Percentiles rank a stretch among this genome's conserved stretches.
phyloP scores from a whole-genome alignment of 2,888 invertebrate genomes.

The Alloplasta piceator region DNA sequence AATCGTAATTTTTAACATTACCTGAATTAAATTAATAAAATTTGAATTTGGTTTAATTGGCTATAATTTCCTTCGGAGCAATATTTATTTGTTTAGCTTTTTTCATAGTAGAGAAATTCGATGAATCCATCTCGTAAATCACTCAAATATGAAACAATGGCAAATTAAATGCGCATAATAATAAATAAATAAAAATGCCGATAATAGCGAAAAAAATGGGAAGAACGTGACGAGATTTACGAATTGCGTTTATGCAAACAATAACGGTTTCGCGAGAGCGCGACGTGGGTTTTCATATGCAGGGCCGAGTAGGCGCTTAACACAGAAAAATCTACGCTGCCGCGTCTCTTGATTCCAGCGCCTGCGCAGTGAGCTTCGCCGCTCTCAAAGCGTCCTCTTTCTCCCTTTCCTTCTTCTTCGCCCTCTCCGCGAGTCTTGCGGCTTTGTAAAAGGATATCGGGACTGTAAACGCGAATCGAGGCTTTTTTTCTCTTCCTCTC shows the following conservation, averaged over 20 bases:
- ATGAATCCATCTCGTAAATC: too few relatives aligned
- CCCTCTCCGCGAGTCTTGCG: conserved; percentile 53
- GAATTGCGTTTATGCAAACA: conserved; percentile 81
- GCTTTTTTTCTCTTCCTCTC: conserved; percentile 65
- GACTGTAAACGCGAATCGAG: conserved; percentile 68
- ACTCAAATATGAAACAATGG: too few relatives aligned
- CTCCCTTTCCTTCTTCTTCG: conserved; percentile 22
- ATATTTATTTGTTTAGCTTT: too few relatives aligned
- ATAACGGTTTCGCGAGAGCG: conserved; percentile 68
- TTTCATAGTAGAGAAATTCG: neutral
- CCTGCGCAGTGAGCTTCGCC: conserved; percentile 52
- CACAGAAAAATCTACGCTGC: conserved; percentile 55
- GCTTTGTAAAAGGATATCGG: conserved; percentile 71
- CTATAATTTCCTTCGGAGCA: too few relatives aligned
- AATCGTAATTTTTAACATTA: too few relatives aligned
- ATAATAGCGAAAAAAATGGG: conserved; percentile 7
- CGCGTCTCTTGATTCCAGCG: too few relatives aligned
- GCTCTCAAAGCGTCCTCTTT: conserved; percentile 44
- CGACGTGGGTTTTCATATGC: conserved; percentile 43
- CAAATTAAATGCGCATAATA: too few relatives aligned
- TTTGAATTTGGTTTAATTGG: too few relatives aligned
- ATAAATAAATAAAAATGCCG: too few relatives aligned
- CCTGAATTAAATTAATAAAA: too few relatives aligned
- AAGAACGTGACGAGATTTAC: conserved; percentile 69
- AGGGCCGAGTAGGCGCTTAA: conserved; percentile 34